These are phyloP conservation scores for Caenorhabditis japonica DNA, from an alignment of 2,888 invertebrate species.

Conservation along the genomic window DNA sequence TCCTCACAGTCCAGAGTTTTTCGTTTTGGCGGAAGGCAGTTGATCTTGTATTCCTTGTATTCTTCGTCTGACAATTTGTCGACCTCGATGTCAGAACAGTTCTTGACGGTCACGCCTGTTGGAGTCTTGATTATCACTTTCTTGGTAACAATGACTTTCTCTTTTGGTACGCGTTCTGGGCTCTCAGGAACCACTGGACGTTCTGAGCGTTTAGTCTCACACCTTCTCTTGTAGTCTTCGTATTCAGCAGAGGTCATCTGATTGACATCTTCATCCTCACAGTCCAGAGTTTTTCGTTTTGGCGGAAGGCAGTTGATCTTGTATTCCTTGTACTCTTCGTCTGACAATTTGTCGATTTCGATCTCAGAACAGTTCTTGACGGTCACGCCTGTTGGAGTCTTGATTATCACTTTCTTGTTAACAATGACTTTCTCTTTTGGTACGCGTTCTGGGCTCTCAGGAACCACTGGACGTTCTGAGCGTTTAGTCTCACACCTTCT, in stretches of 20 bases:
- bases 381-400: background rate
- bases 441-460: conserved; percentile 30
- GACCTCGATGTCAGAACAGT: conserved; percentile 18
- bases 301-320: conserved; percentile 7
- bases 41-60: conserved; percentile 11
- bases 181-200: background rate
- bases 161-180: background rate
- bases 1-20: conserved; percentile 18
- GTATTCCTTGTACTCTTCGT: conserved; percentile 18
- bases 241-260: conserved; percentile 4
- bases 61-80: conserved; percentile 24
- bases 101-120: background rate
- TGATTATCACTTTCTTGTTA: background rate
- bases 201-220: background rate
- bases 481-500: conserved; percentile 2
- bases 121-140: background rate
- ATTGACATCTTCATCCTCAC: background rate
- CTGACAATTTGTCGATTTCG: background rate
- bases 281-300: too few species aligned
- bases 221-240: conserved; percentile 5
- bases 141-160: background rate
- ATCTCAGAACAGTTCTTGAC: conserved; percentile 13
- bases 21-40: conserved; percentile 7
- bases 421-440: too few species aligned
- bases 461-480: too few species aligned